A percentile compares a stretch with the other conserved stretches of the same genome.
phyloP scores from a whole-genome alignment of 2,113 vertebrate genomes.

The Porphyrio hochstetteri region DNA sequence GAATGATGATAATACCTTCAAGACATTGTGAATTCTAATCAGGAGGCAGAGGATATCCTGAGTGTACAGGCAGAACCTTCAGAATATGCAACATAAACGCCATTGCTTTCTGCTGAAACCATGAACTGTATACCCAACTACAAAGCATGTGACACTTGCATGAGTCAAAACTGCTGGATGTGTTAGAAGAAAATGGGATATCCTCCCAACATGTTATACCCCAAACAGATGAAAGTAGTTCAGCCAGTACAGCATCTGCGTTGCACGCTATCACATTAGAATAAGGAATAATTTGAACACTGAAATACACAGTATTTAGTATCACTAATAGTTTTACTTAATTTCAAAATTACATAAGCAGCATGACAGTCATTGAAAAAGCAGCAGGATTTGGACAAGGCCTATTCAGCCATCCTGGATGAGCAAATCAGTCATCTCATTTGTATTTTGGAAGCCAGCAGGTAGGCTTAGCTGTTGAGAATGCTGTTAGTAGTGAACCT shows the following conservation, averaged over 20 bases:
- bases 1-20: background rate
- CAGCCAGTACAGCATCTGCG: background rate
- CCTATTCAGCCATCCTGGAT: background rate
- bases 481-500: background rate
- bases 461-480: background rate
- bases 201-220: background rate
- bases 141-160: background rate
- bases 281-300: background rate
- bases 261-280: background rate
- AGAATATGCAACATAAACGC: background rate
- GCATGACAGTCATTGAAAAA: background rate
- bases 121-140: background rate
- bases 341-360: background rate
- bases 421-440: background rate
- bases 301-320: background rate
- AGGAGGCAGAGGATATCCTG: background rate
- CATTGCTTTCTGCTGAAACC: background rate
- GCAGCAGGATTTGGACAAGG: background rate
- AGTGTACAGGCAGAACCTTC: background rate
- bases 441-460: background rate
- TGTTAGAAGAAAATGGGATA: background rate
- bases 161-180: background rate
- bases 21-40: background rate
- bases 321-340: background rate
- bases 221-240: background rate